These are phyloP conservation scores for Schlechtendalia chinensis DNA, from an alignment of 1,140 invertebrate species.

Conservation along the genomic window DNA sequence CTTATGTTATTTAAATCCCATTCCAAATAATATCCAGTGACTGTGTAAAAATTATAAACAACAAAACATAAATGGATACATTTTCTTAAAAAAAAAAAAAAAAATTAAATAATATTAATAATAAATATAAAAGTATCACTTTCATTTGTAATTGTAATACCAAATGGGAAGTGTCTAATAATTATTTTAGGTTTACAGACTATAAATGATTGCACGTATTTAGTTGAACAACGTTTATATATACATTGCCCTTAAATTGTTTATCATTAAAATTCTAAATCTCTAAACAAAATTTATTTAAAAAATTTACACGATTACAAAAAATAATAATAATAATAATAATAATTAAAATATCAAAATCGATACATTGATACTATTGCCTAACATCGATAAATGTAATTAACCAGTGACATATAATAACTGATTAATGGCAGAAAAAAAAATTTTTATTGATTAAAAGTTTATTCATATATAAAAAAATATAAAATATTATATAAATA, in stretches of 20 bases:
- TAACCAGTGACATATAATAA: slow-evolving; percentile 4
- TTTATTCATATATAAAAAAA: no score
- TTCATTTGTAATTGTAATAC: no score
- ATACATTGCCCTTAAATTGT: slow-evolving; percentile 12
- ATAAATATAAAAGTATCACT: slow-evolving; percentile 29
- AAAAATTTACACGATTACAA: slow-evolving; percentile 14
- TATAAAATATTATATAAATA: no score
- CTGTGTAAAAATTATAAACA: no score
- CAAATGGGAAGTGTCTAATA: slow-evolving; percentile 41
- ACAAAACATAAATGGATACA: no score
- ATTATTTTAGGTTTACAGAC: slow-evolving; percentile 27
- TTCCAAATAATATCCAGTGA: no score
- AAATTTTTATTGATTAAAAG: background rate
- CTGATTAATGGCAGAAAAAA: slow-evolving; percentile 34
- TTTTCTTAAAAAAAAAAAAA: slow-evolving; percentile 23
- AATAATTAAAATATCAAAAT: slow-evolving; percentile 14
- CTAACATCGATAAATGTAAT: slow-evolving; percentile 27
- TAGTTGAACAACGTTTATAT: slow-evolving; percentile 11
- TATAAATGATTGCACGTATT: background rate
- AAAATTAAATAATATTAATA: no score
- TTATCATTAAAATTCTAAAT: slow-evolving; percentile 1
- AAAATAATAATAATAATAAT: slow-evolving; percentile 10
- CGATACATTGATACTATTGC: slow-evolving; percentile 17
- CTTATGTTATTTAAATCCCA: no score
- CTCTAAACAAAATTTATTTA: background rate